phyloP scores from a whole-genome alignment of 2,888 invertebrate species.

The Danaus chrysippus region DNA sequence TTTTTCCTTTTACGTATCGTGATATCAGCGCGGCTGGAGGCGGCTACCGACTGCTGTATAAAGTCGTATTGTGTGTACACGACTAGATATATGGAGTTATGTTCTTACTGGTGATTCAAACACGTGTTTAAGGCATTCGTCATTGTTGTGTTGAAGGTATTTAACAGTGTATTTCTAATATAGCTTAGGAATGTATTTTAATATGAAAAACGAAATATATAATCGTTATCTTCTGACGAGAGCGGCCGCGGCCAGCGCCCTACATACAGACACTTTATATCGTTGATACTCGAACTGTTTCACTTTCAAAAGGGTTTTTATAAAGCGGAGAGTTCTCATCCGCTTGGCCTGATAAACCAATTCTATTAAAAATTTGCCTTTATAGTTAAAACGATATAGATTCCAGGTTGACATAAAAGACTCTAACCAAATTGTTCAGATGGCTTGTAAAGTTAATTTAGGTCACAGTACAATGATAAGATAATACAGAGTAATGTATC shows the following conservation, averaged over 20 bases:
- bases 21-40: conserved; percentile 7
- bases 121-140: too few species aligned
- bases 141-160: too few species aligned
- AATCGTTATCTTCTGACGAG: background rate
- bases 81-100: background rate
- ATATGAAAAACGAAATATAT: background rate
- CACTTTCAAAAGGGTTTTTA: conserved; percentile 11
- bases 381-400: background rate
- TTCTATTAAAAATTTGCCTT: background rate
- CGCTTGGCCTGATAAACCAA: conserved; percentile 6
- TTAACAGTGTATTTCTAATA: background rate
- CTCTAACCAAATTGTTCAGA: too few species aligned
- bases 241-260: background rate
- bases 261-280: conserved; percentile 11
- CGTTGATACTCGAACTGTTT: conserved; percentile 8
- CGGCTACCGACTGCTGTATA: background rate
- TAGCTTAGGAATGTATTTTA: background rate
- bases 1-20: conserved; percentile 10
- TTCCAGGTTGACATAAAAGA: too few species aligned
- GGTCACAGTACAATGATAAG: too few species aligned
- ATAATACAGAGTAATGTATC: too few species aligned
- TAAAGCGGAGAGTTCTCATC: conserved; percentile 5
- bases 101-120: background rate
- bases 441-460: too few species aligned
- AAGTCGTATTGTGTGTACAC: background rate